phyloP scores from a whole-genome alignment of 2,113 vertebrate genomes.

The Myrmecophaga tridactyla region DNA sequence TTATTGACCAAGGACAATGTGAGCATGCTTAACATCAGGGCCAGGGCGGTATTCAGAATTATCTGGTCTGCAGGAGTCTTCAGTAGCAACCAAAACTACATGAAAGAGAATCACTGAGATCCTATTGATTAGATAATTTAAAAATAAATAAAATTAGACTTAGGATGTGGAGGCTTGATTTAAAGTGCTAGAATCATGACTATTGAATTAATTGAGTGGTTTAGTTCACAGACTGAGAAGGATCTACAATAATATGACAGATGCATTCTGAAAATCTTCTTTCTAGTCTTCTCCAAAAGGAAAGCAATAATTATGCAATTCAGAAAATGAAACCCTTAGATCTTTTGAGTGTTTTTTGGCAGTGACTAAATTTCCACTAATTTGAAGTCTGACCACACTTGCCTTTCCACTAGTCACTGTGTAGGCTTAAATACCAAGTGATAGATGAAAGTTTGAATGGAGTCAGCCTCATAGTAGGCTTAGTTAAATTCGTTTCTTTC shows the following conservation, averaged over 20 bases:
- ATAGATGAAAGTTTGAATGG: not conserved
- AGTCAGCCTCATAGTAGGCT: not conserved
- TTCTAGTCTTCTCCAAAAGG: not conserved
- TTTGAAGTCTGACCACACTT: not conserved
- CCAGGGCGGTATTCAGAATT: not conserved
- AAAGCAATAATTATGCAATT: not conserved
- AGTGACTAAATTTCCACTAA: not conserved
- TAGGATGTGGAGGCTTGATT: not conserved
- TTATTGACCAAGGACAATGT: not conserved
- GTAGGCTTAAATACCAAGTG: not conserved
- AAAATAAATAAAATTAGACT: not conserved
- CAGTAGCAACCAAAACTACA: not conserved
- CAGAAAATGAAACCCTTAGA: not conserved
- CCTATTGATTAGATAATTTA: not conserved
- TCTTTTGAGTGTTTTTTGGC: not conserved
- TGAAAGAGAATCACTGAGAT: not conserved
- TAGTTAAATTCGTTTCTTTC: not conserved
- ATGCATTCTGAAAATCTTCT: not conserved
- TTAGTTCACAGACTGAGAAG: not conserved
- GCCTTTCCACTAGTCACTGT: not conserved
- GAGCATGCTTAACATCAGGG: not conserved
- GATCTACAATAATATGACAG: not conserved
- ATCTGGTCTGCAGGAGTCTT: not conserved
- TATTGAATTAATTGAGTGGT: not conserved
- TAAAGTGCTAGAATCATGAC: not conserved